phyloP scores from a whole-genome alignment of 2,888 invertebrate genomes.

The Lasioglossum vierecki region DNA sequence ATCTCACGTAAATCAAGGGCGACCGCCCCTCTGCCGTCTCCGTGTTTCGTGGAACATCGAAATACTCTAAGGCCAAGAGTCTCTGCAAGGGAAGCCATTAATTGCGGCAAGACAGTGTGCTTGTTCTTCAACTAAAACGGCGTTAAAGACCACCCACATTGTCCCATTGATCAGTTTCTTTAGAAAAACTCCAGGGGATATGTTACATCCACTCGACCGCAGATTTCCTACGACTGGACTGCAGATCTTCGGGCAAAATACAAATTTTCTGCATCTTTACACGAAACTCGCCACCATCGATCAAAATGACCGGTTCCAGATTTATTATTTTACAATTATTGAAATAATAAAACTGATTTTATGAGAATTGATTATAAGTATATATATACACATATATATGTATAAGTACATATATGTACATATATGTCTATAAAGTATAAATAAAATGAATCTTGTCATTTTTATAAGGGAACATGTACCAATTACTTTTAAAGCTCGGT shows the following conservation, averaged over 20 bases:
- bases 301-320: too few species aligned
- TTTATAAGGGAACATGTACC: too few species aligned
- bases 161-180: slow-evolving; percentile 27
- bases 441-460: too few species aligned
- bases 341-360: too few species aligned
- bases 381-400: too few species aligned
- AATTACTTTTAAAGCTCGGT: too few species aligned
- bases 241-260: background rate
- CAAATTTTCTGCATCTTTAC: background rate
- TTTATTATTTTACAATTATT: too few species aligned
- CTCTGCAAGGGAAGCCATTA: slow-evolving; percentile 65
- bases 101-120: slow-evolving; percentile 60
- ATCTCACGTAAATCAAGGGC: slow-evolving; percentile 72
- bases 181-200: background rate
- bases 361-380: too few species aligned
- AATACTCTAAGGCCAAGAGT: slow-evolving; percentile 63
- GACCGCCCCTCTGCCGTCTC: slow-evolving; percentile 57
- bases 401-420: too few species aligned
- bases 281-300: too few species aligned
- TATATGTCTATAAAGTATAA: too few species aligned
- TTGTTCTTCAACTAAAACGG: slow-evolving; percentile 64
- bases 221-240: background rate
- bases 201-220: too few species aligned
- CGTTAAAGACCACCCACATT: slow-evolving; percentile 51
- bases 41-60: slow-evolving; percentile 69